phyloP scores from a whole-genome alignment of 2,888 invertebrate species.

The Lepidonotus clava region DNA sequence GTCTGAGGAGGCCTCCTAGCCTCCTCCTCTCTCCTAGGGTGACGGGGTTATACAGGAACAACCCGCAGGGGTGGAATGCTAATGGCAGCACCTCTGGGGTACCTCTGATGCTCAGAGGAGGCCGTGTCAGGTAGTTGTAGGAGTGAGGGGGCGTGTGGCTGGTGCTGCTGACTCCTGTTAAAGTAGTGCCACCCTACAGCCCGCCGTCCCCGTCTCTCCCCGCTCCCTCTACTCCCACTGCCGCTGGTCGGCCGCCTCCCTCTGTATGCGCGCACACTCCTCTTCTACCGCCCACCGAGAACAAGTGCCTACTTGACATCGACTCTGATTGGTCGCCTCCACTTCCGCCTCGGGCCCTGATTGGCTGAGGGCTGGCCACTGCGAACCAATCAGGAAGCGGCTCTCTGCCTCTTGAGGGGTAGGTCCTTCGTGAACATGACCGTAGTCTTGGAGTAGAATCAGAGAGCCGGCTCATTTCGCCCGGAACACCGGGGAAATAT shows the following conservation, averaged over 20 bases:
- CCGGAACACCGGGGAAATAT: background rate
- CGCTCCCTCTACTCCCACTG: background rate
- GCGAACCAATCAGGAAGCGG: constrained; percentile 27
- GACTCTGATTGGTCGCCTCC: constrained; percentile 42
- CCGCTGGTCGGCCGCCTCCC: background rate
- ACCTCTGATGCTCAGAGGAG: no score
- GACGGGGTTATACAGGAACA: no score
- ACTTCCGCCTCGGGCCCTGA: constrained; percentile 20
- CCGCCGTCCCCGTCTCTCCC: background rate
- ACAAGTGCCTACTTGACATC: constrained; percentile 43
- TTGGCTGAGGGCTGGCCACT: constrained; percentile 18
- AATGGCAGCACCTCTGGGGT: no score
- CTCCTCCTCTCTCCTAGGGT: no score
- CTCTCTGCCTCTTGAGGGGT: no score
- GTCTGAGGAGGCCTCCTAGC: no score
- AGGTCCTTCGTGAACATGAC: no score
- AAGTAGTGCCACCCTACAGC: background rate
- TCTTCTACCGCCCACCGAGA: background rate
- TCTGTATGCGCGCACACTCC: background rate
- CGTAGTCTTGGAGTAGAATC: no score
- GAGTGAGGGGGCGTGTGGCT: background rate
- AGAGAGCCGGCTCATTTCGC: background rate
- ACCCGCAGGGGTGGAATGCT: no score
- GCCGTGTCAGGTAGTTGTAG: constrained; percentile 18
- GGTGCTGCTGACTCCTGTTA: constrained; percentile 6